phyloP scores from a whole-genome alignment of 2,113 vertebrate species.

The Cryptomyrus ogoouensis region DNA sequence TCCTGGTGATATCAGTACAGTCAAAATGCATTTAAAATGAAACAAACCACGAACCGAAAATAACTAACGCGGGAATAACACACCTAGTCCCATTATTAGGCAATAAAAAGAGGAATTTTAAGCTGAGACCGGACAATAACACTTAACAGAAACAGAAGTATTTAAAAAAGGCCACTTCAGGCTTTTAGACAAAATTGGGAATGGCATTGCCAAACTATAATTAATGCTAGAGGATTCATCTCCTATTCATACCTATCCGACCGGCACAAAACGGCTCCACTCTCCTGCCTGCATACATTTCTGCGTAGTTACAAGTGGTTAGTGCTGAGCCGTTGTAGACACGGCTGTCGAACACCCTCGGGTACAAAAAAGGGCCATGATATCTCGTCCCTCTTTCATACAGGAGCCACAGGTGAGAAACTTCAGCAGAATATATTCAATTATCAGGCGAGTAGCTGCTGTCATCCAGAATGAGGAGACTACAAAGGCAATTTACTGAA shows the following conservation, averaged over 20 bases:
- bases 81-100: not conserved
- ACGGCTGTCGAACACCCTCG: not conserved
- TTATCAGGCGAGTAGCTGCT: slow-evolving; percentile 26
- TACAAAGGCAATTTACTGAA: slow-evolving; percentile 23
- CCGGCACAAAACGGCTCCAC: not conserved
- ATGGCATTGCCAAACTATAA: not conserved
- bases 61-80: not conserved
- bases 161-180: not conserved
- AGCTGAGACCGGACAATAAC: not conserved
- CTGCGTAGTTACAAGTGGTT: not conserved
- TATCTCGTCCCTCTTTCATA: not conserved
- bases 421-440: slow-evolving; percentile 38
- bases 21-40: not conserved
- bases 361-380: not conserved
- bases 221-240: not conserved
- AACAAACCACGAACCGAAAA: not conserved
- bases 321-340: not conserved
- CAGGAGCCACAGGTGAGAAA: slow-evolving; percentile 9
- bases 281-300: not conserved
- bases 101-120: not conserved
- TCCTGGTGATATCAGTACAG: not conserved
- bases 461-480: slow-evolving; percentile 27
- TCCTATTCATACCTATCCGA: not conserved
- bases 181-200: not conserved
- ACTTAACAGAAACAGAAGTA: not conserved